Conservation (phyloP, 2,888 invertebrate genomes). For the Horisme vitalbata region DNA sequence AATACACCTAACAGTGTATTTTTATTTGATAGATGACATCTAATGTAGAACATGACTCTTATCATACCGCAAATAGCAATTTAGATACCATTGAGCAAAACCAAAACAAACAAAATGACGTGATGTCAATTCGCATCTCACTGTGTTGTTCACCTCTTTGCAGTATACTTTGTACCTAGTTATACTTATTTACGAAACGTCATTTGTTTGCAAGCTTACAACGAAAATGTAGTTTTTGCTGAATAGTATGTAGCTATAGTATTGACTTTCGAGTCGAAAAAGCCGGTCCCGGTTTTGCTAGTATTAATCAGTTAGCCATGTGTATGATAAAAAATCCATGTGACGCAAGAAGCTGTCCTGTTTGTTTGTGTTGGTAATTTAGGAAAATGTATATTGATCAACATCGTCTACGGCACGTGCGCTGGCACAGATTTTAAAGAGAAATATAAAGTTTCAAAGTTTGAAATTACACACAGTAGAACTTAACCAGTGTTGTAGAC, state of each 20-base stretch:
- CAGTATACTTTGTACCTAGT: neutral
- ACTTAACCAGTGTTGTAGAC: no score
- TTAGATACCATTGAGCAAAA: constrained; percentile 7
- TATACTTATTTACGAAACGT: constrained; percentile 4
- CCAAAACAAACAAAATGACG: constrained; percentile 12
- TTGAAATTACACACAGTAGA: neutral
- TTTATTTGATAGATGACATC: neutral
- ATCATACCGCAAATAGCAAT: constrained; percentile 12
- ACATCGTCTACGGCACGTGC: no score
- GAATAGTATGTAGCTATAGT: no score
- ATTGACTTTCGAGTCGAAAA: no score
- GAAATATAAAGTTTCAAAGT: neutral
- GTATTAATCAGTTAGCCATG: no score
- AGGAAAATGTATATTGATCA: no score
- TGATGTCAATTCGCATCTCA: constrained; percentile 1
- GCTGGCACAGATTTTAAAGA: neutral
- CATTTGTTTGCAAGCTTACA: neutral
- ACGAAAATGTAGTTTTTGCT: neutral
- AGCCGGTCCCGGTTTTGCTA: no score
- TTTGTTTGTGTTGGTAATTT: no score
- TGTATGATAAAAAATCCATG: no score
- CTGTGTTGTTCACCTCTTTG: constrained; percentile 9
- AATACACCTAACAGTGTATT: no score
- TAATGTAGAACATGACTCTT: no score
- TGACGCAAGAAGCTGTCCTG: no score